Evolutionary conservation across 2,113 vertebrate genomes (phyloP), one percentile per base, ranked within the genome.

Genomic region (Cyphomyrus plagiostoma): DNA sequence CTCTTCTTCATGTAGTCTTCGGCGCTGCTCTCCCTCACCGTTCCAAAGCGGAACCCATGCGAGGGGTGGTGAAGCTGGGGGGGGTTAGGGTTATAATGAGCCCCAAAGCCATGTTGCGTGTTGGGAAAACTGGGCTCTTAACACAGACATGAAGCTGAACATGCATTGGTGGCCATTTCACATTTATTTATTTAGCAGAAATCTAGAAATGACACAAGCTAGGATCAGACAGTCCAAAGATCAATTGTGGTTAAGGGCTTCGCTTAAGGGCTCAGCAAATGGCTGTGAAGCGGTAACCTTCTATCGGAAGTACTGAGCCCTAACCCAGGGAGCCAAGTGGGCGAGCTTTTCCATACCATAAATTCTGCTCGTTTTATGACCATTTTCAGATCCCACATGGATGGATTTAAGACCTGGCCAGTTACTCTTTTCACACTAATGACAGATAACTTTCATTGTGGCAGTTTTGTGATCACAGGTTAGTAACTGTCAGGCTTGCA

Each of bases 1-100:
- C 97, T 98, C 94, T 97, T 97, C 94, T 96, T 97, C 95, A 98
- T 97, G 94, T 98, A 98, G 89, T 97, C 97, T 92, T 98, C 97
- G 0, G 98, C 97, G 0, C 98, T 98, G 97, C 98, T 98, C 92
- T 98, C 98, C 94, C 97, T 96, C 48, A 98, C 97, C 0, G 98
- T 98, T 89, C 97, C 97, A 0, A 98, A 97, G 84, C 95, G 96
- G 92, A 99, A 98, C 8, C 97, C 97, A 15, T 94, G 97, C 3
- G 97, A 96, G 0, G 97, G 97, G 91, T 97, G 97, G 91, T 98
- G 98, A 88, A 99, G 96, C 98, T 99, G 94, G 9, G 3, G 70
- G 30, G 23, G 39, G 5, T 1, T 52, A 9, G 88, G 39, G 21
- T 21, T 42, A 46, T 10, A 84, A 46, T 45, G 35, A 52, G 48